These are phyloP conservation scores for Syritta pipiens DNA, from an alignment of 2,888 invertebrate genomes.

Conservation along the genomic window DNA sequence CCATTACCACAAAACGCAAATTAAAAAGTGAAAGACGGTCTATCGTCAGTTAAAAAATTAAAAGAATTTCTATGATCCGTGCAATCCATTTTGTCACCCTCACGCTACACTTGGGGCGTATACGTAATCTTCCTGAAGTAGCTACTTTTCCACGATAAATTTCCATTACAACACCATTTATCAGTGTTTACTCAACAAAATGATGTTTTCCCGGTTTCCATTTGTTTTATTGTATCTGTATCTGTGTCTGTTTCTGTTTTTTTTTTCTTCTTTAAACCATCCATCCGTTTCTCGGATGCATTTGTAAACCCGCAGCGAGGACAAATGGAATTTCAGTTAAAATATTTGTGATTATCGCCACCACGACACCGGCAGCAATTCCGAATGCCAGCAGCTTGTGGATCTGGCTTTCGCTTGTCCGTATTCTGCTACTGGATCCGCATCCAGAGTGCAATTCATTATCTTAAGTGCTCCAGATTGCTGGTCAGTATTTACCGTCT, in stretches of 20 bases:
- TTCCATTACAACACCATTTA: slow-evolving; percentile 65
- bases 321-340: slow-evolving; percentile 59
- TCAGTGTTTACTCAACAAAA: slow-evolving; percentile 60
- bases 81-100: slow-evolving; percentile 50
- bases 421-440: neutral
- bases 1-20: no score
- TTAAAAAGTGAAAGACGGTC: no score
- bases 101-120: slow-evolving; percentile 57
- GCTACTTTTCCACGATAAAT: slow-evolving; percentile 64
- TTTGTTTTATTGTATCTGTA: neutral
- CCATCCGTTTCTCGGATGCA: no score
- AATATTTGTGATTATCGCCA: slow-evolving; percentile 61
- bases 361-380: slow-evolving; percentile 26
- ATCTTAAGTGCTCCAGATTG: slow-evolving; percentile 61
- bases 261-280: slow-evolving; percentile 8
- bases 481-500: slow-evolving; percentile 25
- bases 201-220: slow-evolving; percentile 26
- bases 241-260: neutral
- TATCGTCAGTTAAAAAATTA: no score
- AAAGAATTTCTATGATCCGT: slow-evolving; percentile 34
- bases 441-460: slow-evolving; percentile 57
- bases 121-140: slow-evolving; percentile 63
- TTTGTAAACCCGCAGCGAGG: no score
- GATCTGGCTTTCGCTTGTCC: neutral
- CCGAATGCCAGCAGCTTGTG: neutral